phyloP scores from a whole-genome alignment of 2,113 vertebrate species.

The Neogobius melanostomus region DNA sequence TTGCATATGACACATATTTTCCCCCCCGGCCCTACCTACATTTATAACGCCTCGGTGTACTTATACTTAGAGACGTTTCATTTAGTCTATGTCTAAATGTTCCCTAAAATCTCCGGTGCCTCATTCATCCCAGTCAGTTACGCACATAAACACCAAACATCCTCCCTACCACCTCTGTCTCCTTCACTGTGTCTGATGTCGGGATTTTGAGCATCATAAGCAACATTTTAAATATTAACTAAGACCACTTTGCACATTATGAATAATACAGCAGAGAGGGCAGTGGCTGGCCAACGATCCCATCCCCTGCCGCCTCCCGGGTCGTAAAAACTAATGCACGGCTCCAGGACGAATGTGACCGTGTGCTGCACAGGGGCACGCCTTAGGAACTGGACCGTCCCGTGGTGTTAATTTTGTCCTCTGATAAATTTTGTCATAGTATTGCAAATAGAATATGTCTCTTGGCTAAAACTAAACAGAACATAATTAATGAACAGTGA shows the following conservation, averaged over 20 bases:
- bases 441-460: too few relatives aligned
- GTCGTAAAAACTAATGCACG: conserved; percentile 82
- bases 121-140: conserved; percentile 38
- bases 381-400: conserved; percentile 25
- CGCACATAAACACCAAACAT: conserved; percentile 38
- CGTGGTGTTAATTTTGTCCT: too few relatives aligned
- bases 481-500: too few relatives aligned
- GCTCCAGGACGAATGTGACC: conserved; percentile 59
- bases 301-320: conserved; percentile 63
- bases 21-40: neutral
- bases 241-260: conserved; percentile 81
- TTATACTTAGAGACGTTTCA: neutral
- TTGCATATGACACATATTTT: too few relatives aligned
- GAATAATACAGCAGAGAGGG: conserved; percentile 81
- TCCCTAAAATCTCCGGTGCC: conserved; percentile 53
- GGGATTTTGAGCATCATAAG: conserved; percentile 78
- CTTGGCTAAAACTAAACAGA: too few relatives aligned
- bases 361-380: conserved; percentile 33
- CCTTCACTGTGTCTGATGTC: conserved; percentile 58
- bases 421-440: too few relatives aligned
- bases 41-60: neutral
- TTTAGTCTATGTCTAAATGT: conserved; percentile 45
- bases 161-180: conserved; percentile 50
- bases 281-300: conserved; percentile 74
- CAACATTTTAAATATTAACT: conserved; percentile 85